Evolutionary conservation across 2,888 invertebrate genomes (phyloP), one percentile per base, ranked within the genome.

Genomic region (Trichogramma evanescens): DNA sequence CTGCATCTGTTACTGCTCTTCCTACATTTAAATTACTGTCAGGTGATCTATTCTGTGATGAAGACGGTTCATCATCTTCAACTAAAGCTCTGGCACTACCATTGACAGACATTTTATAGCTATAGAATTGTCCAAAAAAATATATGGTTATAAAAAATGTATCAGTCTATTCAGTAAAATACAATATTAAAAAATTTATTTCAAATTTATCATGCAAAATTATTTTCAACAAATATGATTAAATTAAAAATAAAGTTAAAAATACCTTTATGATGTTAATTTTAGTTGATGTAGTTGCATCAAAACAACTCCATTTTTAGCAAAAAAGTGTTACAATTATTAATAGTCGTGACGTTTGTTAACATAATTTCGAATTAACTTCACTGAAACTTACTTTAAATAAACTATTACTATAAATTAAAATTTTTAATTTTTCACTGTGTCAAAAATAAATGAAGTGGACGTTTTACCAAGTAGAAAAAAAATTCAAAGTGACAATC

Each of bases 1-100:
- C 72, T 4, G 76, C 71, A 59, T 77, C 77, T 0, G 76, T 74
- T 10, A 72, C 73, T 42, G 63, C 71, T 60, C 68, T 65, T 13
- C 54, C 70, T 58, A 48, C 54, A 45, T 60, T 55, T 50, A 53
- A 6, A 4, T 40, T n/a, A 41, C 45, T 6, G 54, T 53, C 50
- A 6, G 26, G 10, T 44, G 59, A 10, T 54, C 50, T 45, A 40
- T 5, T 49, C 3, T 54, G 44, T 3, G n/a, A 7, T 6, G 4
- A n/a, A 4, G 43, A 44, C 10, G 56, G 5, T 13, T 52, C 59
- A 49, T 40, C 42, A 5, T 42, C 43, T 50, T n/a, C 50, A 8
- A 38, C 51, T 42, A 53, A 44, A 51, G 51, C 53, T 51, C 61
- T 45, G 42, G 49, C 44, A 61, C 10, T 56, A 7, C 58, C 60